Conservation (phyloP, 2,888 invertebrate genomes). For the Stratiomys singularior region DNA sequence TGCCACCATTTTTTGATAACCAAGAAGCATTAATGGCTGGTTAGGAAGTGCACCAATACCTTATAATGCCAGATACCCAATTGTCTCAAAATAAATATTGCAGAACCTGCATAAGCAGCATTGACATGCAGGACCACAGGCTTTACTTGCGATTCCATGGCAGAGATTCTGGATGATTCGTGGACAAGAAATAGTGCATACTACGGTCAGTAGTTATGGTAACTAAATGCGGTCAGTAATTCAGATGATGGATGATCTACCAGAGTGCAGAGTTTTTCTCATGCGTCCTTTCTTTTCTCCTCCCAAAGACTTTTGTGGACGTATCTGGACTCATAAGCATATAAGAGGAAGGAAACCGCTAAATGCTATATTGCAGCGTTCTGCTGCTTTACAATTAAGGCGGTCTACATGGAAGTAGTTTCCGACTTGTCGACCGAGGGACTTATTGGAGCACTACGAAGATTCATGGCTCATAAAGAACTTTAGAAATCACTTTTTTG, state of each 20-base stretch:
- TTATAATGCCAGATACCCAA: not conserved
- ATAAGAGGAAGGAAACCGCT: not conserved
- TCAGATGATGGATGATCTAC: slow-evolving; percentile 39
- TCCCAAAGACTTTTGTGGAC: slow-evolving; percentile 37
- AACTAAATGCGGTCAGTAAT: slow-evolving; percentile 45
- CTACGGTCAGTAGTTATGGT: slow-evolving; percentile 14
- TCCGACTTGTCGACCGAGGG: too few relatives aligned
- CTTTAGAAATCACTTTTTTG: too few relatives aligned
- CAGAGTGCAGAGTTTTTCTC: slow-evolving; percentile 5
- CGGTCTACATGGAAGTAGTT: too few relatives aligned
- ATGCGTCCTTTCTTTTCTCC: slow-evolving; percentile 14
- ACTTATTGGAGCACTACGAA: too few relatives aligned
- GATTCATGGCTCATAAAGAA: too few relatives aligned
- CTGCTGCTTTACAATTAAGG: too few relatives aligned
- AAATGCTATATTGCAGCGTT: too few relatives aligned
- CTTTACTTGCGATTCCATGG: slow-evolving; percentile 7
- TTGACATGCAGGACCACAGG: not conserved
- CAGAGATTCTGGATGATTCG: too few relatives aligned
- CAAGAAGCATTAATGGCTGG: not conserved
- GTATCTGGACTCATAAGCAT: not conserved
- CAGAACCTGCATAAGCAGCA: not conserved
- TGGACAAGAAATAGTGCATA: too few relatives aligned
- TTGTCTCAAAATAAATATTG: not conserved
- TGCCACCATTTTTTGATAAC: slow-evolving; percentile 1
- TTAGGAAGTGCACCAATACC: not conserved